Evolutionary conservation across 2,888 invertebrate genomes (phyloP).

Genomic region (Diplolepis rosae): DNA sequence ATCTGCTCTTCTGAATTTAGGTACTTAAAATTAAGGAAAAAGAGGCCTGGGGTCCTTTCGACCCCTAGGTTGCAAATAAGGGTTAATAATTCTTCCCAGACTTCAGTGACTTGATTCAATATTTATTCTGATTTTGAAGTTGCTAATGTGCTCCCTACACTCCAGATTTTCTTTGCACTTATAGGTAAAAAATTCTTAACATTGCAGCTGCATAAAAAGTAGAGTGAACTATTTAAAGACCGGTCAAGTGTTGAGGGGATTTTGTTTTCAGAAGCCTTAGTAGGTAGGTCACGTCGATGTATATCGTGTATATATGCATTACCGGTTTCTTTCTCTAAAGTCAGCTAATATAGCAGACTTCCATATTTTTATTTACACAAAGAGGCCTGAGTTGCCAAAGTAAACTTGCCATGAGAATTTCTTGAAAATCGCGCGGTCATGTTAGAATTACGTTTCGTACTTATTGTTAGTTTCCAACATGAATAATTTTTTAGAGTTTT

Average conservation of each 20-base stretch:
- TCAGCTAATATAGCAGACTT: conserved; percentile 43
- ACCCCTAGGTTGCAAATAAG: too few species aligned
- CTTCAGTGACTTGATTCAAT: not conserved
- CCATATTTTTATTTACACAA: conserved; percentile 45
- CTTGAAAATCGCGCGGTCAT: conserved; percentile 38
- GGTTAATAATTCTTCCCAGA: not conserved
- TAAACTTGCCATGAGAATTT: conserved; percentile 46
- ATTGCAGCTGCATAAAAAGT: conserved; percentile 19
- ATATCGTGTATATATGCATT: conserved; percentile 9
- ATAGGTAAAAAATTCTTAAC: not conserved
- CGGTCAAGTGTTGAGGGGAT: conserved; percentile 31
- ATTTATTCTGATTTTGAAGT: not conserved
- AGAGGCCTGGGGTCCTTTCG: too few species aligned
- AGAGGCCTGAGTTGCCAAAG: conserved; percentile 47
- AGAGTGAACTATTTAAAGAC: conserved; percentile 33
- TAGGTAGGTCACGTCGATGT: conserved; percentile 33
- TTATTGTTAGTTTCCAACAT: not conserved
- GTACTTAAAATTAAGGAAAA: too few species aligned
- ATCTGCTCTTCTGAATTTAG: too few species aligned
- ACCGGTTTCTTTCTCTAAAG: conserved; percentile 31
- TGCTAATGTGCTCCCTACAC: not conserved
- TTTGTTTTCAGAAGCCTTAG: conserved; percentile 36
- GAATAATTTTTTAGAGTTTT: not conserved
- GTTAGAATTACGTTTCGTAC: conserved; percentile 29
- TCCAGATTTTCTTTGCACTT: conserved; percentile 17